Base-by-base conservation (phyloP, 2,797 vertebrate species). In the Hoplostethus mediterraneus region DNA sequence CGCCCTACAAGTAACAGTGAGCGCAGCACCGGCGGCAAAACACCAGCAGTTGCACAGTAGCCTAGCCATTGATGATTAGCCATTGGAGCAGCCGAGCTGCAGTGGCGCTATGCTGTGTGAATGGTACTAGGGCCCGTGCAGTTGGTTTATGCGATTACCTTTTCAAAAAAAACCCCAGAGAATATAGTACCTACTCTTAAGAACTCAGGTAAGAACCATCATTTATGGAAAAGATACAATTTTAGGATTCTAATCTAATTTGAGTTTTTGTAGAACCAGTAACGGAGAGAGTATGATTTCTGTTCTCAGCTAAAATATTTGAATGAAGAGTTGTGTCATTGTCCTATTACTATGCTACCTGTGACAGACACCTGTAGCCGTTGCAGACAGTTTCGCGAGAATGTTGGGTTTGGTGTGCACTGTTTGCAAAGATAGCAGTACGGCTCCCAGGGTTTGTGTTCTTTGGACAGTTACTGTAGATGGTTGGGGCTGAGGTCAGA, bases 341-440 rank as follows among this genome's bases (percentile, higher is more conserved):
- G 33, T 63, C n/a, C n/a, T n/a, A n/a, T 81, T 76, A 48, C 81
- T 57, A 10, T 47, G 67, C 73, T 58, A 80, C 78, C 52, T 75
- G 67, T 56, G 28, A 74, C 77, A 80, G 54, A 25, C 73, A 89
- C 85, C 72, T 83, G 79, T 64, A 77, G 74, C 36, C 36, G 21
- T 54, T 73, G 73, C 52, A 56, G 62, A 63, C 6, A 3, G 44
- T 55, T 63, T 82, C 82, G 78, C 63, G 67, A 61, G 68, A 74
- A 63, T 63, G 57, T 81, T 79, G 44, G 44, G 86, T 61, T 84
- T 84, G 75, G 71, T 79, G 62, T 55, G 73, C 4, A 0, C 54
- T 79, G 75, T 85, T 89, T 83, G 72, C 68, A 84, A 75, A 79
- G 85, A 84, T 82, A 87, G 82, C 75, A 82, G 80, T 60, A 48